phyloP scores from a whole-genome alignment of 2,888 invertebrate genomes.

The Spatulosminthurus flaviceps region DNA sequence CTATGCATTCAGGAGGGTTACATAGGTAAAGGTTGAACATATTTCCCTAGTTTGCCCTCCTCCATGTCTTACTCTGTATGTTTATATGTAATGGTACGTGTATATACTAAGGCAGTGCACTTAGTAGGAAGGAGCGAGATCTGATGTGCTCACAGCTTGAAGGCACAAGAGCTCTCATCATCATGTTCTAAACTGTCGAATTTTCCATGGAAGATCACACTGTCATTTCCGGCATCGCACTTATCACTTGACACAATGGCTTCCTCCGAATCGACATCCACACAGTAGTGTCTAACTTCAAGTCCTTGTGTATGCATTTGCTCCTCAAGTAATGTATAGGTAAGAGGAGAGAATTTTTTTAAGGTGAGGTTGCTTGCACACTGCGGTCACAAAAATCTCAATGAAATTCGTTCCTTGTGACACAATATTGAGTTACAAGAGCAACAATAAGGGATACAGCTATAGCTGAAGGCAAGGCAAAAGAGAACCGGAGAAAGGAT shows the following conservation, averaged over 20 bases:
- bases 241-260: constrained; percentile 47
- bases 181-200: constrained; percentile 53
- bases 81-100: background rate
- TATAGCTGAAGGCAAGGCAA: background rate
- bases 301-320: background rate
- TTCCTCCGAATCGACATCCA: constrained; percentile 24
- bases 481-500: background rate
- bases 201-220: constrained; percentile 51
- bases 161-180: constrained; percentile 48
- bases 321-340: background rate
- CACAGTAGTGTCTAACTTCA: constrained; percentile 29
- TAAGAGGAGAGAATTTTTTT: background rate
- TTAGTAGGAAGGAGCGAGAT: background rate
- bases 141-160: constrained; percentile 39
- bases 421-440: constrained; percentile 1
- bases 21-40: background rate
- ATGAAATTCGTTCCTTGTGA: background rate
- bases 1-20: background rate
- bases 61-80: background rate
- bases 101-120: background rate
- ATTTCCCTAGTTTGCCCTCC: background rate
- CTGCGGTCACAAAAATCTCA: background rate
- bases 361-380: background rate
- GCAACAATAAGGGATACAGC: background rate
- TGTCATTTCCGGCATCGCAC: constrained; percentile 55